Evolutionary conservation across 2,797 vertebrate genomes (phyloP), one percentile per base, ranked within the genome.

Genomic region (Spinibarbus caldwelli): DNA sequence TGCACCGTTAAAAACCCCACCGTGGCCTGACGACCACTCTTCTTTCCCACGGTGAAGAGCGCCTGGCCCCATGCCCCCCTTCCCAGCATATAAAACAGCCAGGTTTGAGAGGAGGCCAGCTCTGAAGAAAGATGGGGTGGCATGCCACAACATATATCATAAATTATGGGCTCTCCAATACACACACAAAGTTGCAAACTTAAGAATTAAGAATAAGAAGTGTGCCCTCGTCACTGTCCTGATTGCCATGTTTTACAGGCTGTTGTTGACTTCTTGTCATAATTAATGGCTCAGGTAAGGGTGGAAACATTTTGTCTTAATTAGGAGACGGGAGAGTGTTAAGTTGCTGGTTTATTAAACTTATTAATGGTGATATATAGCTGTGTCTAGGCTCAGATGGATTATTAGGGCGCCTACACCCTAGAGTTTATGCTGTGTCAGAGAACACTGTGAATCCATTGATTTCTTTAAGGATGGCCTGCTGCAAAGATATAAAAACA

Each of bases 11-110:
- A 93, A 66, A 83, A 72, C 77, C 71, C 87, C 80, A 88, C 85
- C 47, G 88, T 71, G 88, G 91, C 89, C 88, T 89, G 87, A 90
- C 85, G 88, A 54, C 89, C 84, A 71, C 49, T 47, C 67, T 88
- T 66, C 73, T 88, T 95, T 95, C 94, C 93, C 93, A 95, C 93
- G 90, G 86, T 47, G 68, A 72, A 34, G 87, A 84, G 83, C 88
- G 52, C 72, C 31, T 86, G 91, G 91, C 91, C 89, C 90, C 83
- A 88, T 91, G 88, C 88, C 90, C 90, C 52, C 82, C 79, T 86
- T 26, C 64, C 15, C 41, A 29, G 87, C 90, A 90, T 92, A 89
- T 47, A 80, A 90, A 90, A 85, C 76, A 86, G 78, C 76, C 5
- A 81, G 90, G 83, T 78, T 89, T 86, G 88, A 87, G 91, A 91